Evolutionary conservation across 2,797 vertebrate species (phyloP).

Genomic region (Semotilus atromaculatus): DNA sequence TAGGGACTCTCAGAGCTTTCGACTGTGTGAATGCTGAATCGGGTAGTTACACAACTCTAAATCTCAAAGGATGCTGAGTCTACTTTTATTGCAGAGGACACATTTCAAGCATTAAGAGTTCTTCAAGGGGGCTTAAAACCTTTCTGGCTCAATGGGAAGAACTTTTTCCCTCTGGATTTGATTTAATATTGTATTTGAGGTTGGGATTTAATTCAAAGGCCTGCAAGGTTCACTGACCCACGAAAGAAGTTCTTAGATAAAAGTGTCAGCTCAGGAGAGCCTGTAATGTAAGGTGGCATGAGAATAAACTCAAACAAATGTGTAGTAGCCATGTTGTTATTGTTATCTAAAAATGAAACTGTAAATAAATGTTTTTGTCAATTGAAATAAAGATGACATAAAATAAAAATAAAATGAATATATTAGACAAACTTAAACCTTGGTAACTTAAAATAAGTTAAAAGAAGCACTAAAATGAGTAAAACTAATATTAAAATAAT

Average conservation of each 20-base stretch:
- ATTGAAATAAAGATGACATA: not conserved
- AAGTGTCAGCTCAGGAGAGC: constrained; percentile 6
- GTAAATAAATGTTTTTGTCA: not conserved
- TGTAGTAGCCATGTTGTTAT: not conserved
- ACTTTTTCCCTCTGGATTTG: not conserved
- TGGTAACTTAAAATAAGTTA: not conserved
- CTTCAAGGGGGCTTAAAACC: constrained; percentile 15
- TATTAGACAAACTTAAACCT: not conserved
- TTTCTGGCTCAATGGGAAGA: not conserved
- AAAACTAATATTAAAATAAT: not conserved
- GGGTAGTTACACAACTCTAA: constrained; percentile 19
- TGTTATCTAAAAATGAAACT: not conserved
- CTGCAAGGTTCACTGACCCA: constrained; percentile 10
- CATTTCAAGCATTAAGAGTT: constrained; percentile 36
- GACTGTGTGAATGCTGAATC: not conserved
- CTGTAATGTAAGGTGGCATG: not conserved
- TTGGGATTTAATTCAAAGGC: constrained; percentile 23
- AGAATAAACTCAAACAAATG: constrained; percentile 6
- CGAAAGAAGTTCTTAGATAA: not conserved
- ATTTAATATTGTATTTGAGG: constrained; percentile 33
- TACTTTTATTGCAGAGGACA: constrained; percentile 33
- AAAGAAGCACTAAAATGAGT: not conserved
- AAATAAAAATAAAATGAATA: not conserved
- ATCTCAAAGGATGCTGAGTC: constrained; percentile 21
- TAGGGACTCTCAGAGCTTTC: not conserved